Conservation (phyloP, 35 echinoderm and acorn worm genomes). For the Anneissia japonica region DNA sequence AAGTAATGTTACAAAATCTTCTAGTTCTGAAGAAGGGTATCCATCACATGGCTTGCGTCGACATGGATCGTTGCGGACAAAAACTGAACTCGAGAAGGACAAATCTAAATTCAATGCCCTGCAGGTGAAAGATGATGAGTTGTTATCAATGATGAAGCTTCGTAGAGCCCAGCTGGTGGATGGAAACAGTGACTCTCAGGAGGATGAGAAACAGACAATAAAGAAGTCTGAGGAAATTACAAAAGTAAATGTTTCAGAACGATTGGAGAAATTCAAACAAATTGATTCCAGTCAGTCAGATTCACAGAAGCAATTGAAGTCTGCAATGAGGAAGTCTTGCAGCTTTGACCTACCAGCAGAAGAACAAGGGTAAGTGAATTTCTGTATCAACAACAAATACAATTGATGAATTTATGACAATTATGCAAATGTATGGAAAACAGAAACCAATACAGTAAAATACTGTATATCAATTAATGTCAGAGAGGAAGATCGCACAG, state of each 20-base stretch:
- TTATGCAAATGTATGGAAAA: too few relatives aligned
- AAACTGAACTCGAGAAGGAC: background rate
- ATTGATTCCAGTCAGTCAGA: background rate
- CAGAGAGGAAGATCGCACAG: too few relatives aligned
- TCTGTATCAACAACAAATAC: too few relatives aligned
- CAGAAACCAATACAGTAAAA: too few relatives aligned
- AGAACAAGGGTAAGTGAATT: background rate
- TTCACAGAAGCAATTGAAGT: background rate
- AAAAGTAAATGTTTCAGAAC: background rate
- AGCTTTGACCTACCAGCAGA: background rate
- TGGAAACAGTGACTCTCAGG: constrained; percentile 10
- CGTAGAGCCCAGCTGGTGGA: constrained; percentile 41
- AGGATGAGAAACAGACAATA: constrained; percentile 26
- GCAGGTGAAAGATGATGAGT: constrained; percentile 67
- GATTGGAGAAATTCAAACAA: background rate
- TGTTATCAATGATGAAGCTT: constrained; percentile 73
- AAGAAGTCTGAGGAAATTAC: constrained; percentile 36
- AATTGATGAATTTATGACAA: too few relatives aligned
- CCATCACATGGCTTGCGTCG: background rate
- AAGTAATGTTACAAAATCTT: background rate
- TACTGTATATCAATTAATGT: too few relatives aligned
- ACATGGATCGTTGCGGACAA: background rate
- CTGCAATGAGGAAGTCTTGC: background rate
- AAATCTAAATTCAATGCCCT: constrained; percentile 23
- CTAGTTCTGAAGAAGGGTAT: background rate